Evolutionary conservation across 2,113 vertebrate species (phyloP), one percentile per base, ranked within the genome.

Genomic region (Clinocottus analis): DNA sequence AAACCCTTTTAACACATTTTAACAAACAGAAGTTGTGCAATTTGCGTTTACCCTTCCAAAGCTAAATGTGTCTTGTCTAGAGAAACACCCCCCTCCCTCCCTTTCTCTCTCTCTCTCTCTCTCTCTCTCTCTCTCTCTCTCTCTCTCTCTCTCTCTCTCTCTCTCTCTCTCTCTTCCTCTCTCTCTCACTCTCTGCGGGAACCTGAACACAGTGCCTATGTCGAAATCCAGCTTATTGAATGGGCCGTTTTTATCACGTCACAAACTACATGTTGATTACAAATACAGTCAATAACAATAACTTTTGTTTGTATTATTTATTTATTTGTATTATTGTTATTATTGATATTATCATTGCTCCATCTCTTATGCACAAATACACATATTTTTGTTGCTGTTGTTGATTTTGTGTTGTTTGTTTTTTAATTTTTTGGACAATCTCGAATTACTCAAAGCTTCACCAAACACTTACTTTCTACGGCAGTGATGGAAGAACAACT

Each of bases 41-140:
- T 84, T 85, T 90, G 78, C 58, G 66, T 85, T 91, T 89, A 83
- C 85, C 72, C 79, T 62, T 89, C 75, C 73, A 83, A 71, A 83
- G 82, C 83, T 88, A 86, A 92, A 93, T 90, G 69, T 90, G 85
- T 88, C 86, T 49, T 80, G 88, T 93, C 90, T 91, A 83, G 33
- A 85, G 85, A 31, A 85, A 88, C 87, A 80, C 72, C 41, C 5
- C 74, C 80, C n/a, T n/a, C n/a, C n/a, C n/a, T n/a, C n/a, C n/a
- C n/a, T n/a, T n/a, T 70, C 62, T 16, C 31, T 62, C 49, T 45
- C 39, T 29, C 7, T 12, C 29, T 58, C 55, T 27, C 29, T 19
- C 56, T 59, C 56, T 21, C 2, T 75, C 78, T 67, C 59, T 79
- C 33, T 47, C n/a, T n/a, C n/a, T n/a, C n/a, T n/a, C n/a, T n/a